phyloP scores from a whole-genome alignment of 2,888 invertebrate species.

The Tanypteryx hageni region DNA sequence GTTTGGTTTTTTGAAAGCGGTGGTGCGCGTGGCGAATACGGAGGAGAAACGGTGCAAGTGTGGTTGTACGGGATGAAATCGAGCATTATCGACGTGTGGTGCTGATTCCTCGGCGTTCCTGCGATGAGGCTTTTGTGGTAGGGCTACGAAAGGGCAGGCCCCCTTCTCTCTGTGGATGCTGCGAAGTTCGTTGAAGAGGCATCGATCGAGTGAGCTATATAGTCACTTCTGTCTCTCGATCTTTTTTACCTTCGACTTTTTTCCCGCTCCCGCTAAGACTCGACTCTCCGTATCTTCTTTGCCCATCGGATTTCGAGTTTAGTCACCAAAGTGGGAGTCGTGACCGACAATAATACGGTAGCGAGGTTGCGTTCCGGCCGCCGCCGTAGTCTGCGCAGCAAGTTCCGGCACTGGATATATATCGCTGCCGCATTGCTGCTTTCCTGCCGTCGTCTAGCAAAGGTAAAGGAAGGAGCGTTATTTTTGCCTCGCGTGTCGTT shows the following conservation, averaged over 20 bases:
- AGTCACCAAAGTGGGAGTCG: conserved; percentile 8
- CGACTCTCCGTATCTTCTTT: neutral
- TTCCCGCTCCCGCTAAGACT: neutral
- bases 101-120: neutral
- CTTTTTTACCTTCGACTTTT: no score
- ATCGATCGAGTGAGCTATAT: neutral
- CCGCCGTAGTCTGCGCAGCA: neutral
- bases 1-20: neutral
- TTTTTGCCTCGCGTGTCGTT: neutral
- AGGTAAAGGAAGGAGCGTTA: conserved; percentile 25
- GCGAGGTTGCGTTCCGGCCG: neutral
- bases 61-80: conserved; percentile 12
- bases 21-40: neutral
- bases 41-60: neutral
- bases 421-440: conserved; percentile 9
- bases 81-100: conserved; percentile 6
- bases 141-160: neutral
- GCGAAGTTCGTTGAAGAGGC: conserved; percentile 17
- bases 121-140: neutral
- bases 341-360: conserved; percentile 11
- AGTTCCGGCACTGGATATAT: conserved; percentile 17
- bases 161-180: neutral
- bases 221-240: neutral
- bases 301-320: conserved; percentile 10
- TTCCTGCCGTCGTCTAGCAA: neutral